phyloP scores from a whole-genome alignment of 2,888 invertebrate genomes.

The Dioctria rufipes region DNA sequence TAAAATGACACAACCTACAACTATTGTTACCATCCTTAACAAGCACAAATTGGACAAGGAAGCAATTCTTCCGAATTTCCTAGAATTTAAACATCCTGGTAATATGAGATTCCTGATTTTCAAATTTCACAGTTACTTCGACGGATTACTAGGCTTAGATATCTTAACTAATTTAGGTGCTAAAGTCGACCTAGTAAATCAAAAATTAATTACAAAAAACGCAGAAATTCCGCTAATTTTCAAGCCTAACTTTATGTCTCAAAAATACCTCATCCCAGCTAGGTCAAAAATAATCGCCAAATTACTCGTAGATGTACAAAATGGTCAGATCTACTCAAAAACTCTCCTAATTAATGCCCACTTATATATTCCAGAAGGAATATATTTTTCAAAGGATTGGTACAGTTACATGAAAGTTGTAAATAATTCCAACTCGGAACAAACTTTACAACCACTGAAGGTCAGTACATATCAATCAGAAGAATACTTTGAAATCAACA shows the following conservation, averaged over 20 bases:
- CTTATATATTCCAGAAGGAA: no score
- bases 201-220: conserved; percentile 13
- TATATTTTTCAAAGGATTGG: no score
- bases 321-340: no score
- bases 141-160: conserved; percentile 10
- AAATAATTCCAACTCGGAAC: conserved; percentile 5
- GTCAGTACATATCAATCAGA: background rate
- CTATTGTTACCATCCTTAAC: background rate
- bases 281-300: no score
- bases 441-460: conserved; percentile 22
- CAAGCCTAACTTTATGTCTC: conserved; percentile 23
- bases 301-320: background rate
- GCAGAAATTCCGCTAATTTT: conserved; percentile 10
- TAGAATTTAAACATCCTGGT: no score
- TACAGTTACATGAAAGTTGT: background rate
- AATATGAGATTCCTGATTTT: no score
- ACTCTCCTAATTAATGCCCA: no score
- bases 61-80: no score
- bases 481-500: background rate
- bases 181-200: background rate
- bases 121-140: background rate
- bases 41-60: no score
- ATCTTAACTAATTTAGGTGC: background rate
- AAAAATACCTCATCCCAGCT: conserved; percentile 7
- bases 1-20: background rate